These are phyloP conservation scores for Cryptocheilus praepositus DNA, from an alignment of 2,888 invertebrate genomes.

Conservation along the genomic window DNA sequence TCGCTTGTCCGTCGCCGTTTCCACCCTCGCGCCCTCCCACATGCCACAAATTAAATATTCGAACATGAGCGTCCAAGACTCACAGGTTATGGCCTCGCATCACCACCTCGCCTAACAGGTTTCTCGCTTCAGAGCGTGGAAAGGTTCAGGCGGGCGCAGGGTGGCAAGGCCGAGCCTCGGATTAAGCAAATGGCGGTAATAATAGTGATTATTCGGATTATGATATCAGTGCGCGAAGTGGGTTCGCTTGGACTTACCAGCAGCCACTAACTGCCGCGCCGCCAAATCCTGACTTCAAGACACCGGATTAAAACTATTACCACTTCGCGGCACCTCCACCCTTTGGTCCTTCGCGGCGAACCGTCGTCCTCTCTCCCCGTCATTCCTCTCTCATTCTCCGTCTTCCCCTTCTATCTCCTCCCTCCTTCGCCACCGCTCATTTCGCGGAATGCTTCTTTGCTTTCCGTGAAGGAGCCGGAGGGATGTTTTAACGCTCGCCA, in stretches of 20 bases:
- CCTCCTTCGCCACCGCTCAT: conserved; percentile 4
- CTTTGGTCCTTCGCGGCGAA: conserved; percentile 31
- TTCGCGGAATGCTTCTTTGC: conserved; percentile 31
- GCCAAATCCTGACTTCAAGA: conserved; percentile 74
- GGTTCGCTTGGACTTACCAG: conserved; percentile 68
- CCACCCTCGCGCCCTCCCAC: too few relatives aligned
- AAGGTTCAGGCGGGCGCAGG: conserved; percentile 28
- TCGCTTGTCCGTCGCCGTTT: too few relatives aligned
- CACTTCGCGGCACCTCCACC: conserved; percentile 59
- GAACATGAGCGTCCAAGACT: not conserved
- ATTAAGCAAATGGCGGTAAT: conserved; percentile 75
- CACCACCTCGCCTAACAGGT: conserved; percentile 32
- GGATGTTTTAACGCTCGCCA: conserved; percentile 22
- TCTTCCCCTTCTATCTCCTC: conserved; percentile 28
- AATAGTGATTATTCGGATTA: conserved; percentile 76
- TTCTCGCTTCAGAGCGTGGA: conserved; percentile 32
- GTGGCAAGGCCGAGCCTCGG: conserved; percentile 51
- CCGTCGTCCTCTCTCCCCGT: conserved; percentile 12
- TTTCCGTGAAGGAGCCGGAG: conserved; percentile 12
- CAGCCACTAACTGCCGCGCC: conserved; percentile 70
- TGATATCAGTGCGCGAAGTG: conserved; percentile 74
- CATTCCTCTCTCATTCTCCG: conserved; percentile 20
- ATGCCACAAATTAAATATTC: not conserved
- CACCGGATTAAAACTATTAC: conserved; percentile 75
- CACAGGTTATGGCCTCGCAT: conserved; percentile 18